Evolutionary conservation across 2,888 invertebrate genomes (phyloP).

Genomic region (Brenthis hecate): DNA sequence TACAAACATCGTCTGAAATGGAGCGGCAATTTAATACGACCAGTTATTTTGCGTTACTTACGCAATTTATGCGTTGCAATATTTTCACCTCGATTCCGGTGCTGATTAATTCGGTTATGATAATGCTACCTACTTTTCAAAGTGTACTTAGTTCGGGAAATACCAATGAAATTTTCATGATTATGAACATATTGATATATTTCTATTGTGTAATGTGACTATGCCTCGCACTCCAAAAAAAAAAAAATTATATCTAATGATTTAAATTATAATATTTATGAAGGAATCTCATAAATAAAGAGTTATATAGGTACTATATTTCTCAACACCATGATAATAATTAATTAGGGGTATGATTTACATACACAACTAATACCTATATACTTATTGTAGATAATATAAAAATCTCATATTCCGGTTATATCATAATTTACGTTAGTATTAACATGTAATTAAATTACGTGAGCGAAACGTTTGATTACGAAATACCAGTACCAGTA

Average conservation of each 20-base stretch:
- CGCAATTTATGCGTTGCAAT: conserved; percentile 72
- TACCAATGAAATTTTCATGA: conserved; percentile 8
- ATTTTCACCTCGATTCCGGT: conserved; percentile 65
- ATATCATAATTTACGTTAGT: not conserved
- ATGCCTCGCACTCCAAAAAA: not conserved
- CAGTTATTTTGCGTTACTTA: conserved; percentile 66
- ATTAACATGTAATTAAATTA: conserved; percentile 17
- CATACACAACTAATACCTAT: too few relatives aligned
- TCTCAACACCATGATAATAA: too few relatives aligned
- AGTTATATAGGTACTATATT: too few relatives aligned
- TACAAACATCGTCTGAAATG: conserved; percentile 58
- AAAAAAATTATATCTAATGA: not conserved
- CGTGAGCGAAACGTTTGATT: conserved; percentile 10
- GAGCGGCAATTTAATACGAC: conserved; percentile 66
- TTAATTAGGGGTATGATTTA: too few relatives aligned
- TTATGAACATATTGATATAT: conserved; percentile 1
- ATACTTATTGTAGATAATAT: not conserved
- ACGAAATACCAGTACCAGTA: conserved; percentile 10
- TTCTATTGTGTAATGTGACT: conserved; percentile 8
- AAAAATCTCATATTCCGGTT: not conserved
- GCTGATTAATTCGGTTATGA: conserved; percentile 70
- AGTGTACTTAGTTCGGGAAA: conserved; percentile 14
- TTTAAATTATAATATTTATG: not conserved
- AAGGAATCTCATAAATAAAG: not conserved
- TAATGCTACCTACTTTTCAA: conserved; percentile 56